Base-by-base conservation (phyloP, 64 coral and sea anemone genomes). In the Acropora yongei region DNA sequence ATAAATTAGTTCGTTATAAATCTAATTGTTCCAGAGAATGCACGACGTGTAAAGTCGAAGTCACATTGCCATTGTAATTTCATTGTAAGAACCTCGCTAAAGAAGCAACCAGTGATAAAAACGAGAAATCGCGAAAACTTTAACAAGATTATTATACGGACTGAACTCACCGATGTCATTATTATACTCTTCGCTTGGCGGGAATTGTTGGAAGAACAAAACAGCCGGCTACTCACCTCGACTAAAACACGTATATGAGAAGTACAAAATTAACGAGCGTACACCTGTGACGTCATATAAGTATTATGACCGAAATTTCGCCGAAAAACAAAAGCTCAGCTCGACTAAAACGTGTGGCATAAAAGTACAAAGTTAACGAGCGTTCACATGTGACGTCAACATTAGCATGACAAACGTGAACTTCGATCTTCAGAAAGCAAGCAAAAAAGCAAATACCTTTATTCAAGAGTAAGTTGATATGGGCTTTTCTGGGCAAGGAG, bases 101-200 rank as follows among this genome's bases (percentile, higher is more conserved):
- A 11, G 16, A 63, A 63, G 10, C 16, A 13, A 12, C 3, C 2
- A 14, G 60, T 8, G 47, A 16, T 44, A 16, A 2, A 1, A 76
- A 44, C 41, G 46, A 2, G 4, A 44, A n/a, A n/a, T n/a, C n/a
- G n/a, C n/a, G n/a, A n/a, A 5, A 76, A 43, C 10, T 11, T 6
- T 8, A 7, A 74, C 2, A 41, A 30, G 39, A 41, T 39, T 30
- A 74, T 44, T 6, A 76, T 41, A 1, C 41, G 18, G 65, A 42
- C 63, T 45, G 2, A 17, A 83, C 80, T 83, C 9, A 83, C 80
- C 80, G 80, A 83, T 18, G 80, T 68, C 80, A 83, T 83, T 12
- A 14, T 83, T 66, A 57, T n/a, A 14, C 57, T 11, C 4, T 40
- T 17, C 47, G 3, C 8, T 19, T 44, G 13, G 5, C 41, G 41